Evolutionary conservation across 2,888 invertebrate genomes (phyloP).

Genomic region (Sarcophaga variegata): DNA sequence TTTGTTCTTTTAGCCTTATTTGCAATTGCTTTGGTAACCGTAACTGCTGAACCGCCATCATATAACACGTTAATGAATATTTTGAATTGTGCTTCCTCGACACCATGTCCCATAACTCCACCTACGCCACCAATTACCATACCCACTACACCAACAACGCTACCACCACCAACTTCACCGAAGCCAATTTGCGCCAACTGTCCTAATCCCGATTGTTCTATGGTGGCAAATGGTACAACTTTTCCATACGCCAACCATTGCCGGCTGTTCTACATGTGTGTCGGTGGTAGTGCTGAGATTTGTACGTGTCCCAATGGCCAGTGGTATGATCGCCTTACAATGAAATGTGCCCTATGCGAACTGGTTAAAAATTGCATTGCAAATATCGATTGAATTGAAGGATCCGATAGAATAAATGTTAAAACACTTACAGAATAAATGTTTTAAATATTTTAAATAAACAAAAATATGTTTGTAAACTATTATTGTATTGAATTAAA

Average conservation of each 20-base stretch:
- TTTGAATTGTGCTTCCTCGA: constrained; percentile 5
- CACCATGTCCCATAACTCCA: not conserved
- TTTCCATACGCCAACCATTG: constrained; percentile 57
- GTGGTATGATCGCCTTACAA: constrained; percentile 52
- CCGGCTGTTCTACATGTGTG: constrained; percentile 52
- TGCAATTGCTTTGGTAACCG: not conserved
- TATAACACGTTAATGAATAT: not conserved
- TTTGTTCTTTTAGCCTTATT: not conserved
- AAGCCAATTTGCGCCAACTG: constrained; percentile 35
- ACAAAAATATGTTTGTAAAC: no score
- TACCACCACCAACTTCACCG: not conserved
- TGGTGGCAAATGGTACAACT: constrained; percentile 34
- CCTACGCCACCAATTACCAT: not conserved
- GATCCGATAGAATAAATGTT: not conserved
- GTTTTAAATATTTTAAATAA: no score
- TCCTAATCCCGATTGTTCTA: constrained; percentile 35
- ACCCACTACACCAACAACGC: not conserved
- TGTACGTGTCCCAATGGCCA: constrained; percentile 53
- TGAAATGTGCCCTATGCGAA: constrained; percentile 38
- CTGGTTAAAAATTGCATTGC: constrained; percentile 49
- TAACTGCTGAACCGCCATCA: not conserved
- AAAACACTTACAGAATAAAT: no score
- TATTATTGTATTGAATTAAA: no score
- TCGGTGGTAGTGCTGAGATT: not conserved
- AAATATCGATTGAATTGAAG: constrained; percentile 23